Evolutionary conservation across 2,113 vertebrate genomes (phyloP).

Genomic region (Hyla sarda): DNA sequence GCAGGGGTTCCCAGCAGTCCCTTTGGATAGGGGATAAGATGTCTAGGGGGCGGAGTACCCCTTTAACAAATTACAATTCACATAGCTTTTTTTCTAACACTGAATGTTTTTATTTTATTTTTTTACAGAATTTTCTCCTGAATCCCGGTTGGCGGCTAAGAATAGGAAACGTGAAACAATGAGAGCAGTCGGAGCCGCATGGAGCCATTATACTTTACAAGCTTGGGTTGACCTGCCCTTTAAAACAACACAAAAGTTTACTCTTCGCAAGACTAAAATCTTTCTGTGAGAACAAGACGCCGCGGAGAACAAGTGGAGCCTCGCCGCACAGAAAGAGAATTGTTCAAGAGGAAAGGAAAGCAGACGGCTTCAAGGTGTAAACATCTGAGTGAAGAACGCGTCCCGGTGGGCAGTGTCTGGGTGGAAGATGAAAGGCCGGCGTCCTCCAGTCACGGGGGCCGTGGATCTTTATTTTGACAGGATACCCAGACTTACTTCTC

Average conservation of each 20-base stretch:
- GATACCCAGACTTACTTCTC: background rate
- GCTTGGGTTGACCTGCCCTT: background rate
- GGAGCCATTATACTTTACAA: background rate
- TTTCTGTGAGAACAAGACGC: background rate
- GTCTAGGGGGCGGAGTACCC: no score
- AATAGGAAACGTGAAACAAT: background rate
- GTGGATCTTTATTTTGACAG: constrained; percentile 19
- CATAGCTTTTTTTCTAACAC: no score
- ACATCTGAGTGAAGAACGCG: background rate
- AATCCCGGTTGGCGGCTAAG: no score
- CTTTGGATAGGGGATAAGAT: no score
- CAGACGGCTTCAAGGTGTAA: constrained; percentile 5
- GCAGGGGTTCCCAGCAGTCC: no score
- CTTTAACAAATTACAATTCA: no score
- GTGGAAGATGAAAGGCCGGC: constrained; percentile 18
- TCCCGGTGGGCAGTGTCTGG: constrained; percentile 32
- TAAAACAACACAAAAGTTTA: background rate
- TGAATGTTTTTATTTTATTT: background rate
- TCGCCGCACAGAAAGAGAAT: background rate
- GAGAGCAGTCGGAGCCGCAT: background rate
- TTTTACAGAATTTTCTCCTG: background rate
- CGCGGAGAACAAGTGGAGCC: background rate
- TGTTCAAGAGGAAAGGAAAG: background rate
- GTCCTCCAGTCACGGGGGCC: constrained; percentile 2
- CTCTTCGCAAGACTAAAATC: background rate